Evolutionary conservation across 2,113 vertebrate species (phyloP).

Genomic region (Xerus inauris): DNA sequence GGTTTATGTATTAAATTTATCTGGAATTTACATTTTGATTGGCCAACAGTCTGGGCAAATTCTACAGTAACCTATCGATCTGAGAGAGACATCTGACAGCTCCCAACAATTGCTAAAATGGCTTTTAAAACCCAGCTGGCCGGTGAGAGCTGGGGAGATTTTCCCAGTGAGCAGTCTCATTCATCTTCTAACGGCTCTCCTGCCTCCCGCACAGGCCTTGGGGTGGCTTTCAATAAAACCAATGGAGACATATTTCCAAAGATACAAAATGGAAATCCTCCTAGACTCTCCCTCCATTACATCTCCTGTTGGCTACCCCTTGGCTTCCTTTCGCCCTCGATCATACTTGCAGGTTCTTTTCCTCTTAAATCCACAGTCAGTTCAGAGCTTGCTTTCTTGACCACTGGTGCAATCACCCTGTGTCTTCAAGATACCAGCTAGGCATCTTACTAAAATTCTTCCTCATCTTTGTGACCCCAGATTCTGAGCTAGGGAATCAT

Average conservation of each 20-base stretch:
- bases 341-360: background rate
- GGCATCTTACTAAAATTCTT: slow-evolving; percentile 14
- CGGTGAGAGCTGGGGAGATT: slow-evolving; percentile 69
- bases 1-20: slow-evolving; percentile 85
- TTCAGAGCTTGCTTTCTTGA: background rate
- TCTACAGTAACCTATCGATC: slow-evolving; percentile 84
- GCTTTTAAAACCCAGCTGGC: slow-evolving; percentile 85
- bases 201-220: slow-evolving; percentile 69
- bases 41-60: slow-evolving; percentile 83
- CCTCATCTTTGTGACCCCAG: background rate
- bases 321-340: background rate
- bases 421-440: background rate
- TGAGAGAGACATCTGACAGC: slow-evolving; percentile 85
- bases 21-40: slow-evolving; percentile 88
- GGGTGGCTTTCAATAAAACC: slow-evolving; percentile 82
- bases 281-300: background rate
- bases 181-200: slow-evolving; percentile 80
- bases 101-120: slow-evolving; percentile 84
- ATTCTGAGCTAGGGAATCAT: background rate
- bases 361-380: background rate
- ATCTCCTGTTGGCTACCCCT: background rate
- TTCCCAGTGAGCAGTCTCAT: slow-evolving; percentile 82
- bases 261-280: slow-evolving; percentile 72
- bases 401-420: background rate
- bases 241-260: slow-evolving; percentile 82